Evolutionary conservation across 2,797 vertebrate genomes (phyloP).

Genomic region (Microctenopoma lineatum): DNA sequence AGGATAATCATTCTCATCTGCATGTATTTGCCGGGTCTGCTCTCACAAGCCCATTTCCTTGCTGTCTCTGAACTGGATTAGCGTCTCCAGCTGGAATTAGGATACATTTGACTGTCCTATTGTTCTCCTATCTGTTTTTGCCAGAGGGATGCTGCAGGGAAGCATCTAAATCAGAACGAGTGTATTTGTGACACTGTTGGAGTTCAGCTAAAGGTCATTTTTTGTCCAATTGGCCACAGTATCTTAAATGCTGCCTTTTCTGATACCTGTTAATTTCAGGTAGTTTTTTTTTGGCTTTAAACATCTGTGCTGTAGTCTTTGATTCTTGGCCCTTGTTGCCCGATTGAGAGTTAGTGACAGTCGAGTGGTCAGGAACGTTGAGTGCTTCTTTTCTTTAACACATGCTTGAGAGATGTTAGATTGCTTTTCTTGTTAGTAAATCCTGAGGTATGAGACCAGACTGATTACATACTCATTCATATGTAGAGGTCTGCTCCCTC

Average conservation of each 20-base stretch:
- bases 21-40: conserved; percentile 74
- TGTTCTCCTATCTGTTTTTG: conserved; percentile 59
- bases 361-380: conserved; percentile 19
- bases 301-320: conserved; percentile 29
- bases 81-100: conserved; percentile 75
- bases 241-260: conserved; percentile 24
- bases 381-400: conserved; percentile 48
- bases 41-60: conserved; percentile 76
- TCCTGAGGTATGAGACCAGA: conserved; percentile 51
- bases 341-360: conserved; percentile 40
- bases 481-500: conserved; percentile 59
- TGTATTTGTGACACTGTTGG: conserved; percentile 51
- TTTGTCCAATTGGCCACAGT: conserved; percentile 32
- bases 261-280: conserved; percentile 25
- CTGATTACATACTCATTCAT: conserved; percentile 74
- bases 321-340: conserved; percentile 31
- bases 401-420: conserved; percentile 45
- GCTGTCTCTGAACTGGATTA: conserved; percentile 78
- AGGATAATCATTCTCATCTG: conserved; percentile 79
- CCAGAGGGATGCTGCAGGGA: conserved; percentile 51
- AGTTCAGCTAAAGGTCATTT: conserved; percentile 67
- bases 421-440: conserved; percentile 72
- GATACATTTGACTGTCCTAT: conserved; percentile 70
- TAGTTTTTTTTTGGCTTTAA: conserved; percentile 4
- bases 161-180: conserved; percentile 58